Evolutionary conservation across 1,140 invertebrate genomes (phyloP), one percentile per base, ranked within the genome.

Genomic region (Saccostrea cuccullata): DNA sequence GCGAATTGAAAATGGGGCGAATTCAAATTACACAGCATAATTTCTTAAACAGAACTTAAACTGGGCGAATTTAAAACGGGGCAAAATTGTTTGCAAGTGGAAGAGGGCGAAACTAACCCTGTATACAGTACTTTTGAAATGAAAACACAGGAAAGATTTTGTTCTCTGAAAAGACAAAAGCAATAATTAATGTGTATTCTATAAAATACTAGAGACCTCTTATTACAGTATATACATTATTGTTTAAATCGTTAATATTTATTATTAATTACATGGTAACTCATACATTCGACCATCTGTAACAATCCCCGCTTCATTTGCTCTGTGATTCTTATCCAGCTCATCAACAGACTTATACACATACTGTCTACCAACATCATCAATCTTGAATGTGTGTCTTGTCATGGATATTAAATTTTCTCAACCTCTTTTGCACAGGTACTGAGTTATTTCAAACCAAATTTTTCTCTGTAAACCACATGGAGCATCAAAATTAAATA

Each of bases 401-500:
- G 87, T 85, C 23, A 88, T 26, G n/a, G 56, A 23, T 30, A 64
- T 30, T 9, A 73, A 67, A 23, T 88, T 88, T 85, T 88, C 87
- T 20, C 87, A 0, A 0, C 83, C 87, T 26, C 87, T 13, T 36
- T 67, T 55, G 55, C 87, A 88, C n/a, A 85, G 82, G 77, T 88
- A 47, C 9, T 77, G 36, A n/a, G 47, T 73, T 20, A 88, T 0
- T 12, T 88, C 87, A 82, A 88, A 88, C 87, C 87, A 88, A 15
- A 89, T 77, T 36, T 86, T 86, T 5, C 83, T 89, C 20, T 86
- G 40, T 11, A 89, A 82, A 17, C 85, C 88, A 86, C 30, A 82
- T 64, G 84, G 84, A 36, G 84, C 55, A 26, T 86, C 17, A 83
- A 67, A 15, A 40, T 89, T 83, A 23, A 89, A 86, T 47, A 67